A percentile compares a stretch with the other conserved stretches of the same genome.
Evolutionary conservation across 2,797 vertebrate genomes (phyloP).

Genomic region (Malurus leucopterus): DNA sequence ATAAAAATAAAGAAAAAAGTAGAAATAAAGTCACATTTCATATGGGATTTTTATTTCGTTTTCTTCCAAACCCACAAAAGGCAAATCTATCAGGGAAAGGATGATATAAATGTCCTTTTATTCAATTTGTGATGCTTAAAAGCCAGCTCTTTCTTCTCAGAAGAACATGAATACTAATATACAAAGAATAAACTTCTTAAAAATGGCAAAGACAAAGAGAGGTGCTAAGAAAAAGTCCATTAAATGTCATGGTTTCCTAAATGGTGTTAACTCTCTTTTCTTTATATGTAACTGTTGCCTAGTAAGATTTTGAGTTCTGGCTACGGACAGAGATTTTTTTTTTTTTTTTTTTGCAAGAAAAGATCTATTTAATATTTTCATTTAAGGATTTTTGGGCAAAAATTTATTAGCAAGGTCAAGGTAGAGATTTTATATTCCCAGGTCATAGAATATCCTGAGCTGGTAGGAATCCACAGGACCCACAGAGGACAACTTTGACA

Average conservation of each 20-base stretch:
- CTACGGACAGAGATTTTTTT: background rate
- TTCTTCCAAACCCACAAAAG: background rate
- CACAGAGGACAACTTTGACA: background rate
- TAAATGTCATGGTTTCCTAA: background rate
- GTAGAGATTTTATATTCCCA: background rate
- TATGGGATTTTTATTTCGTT: background rate
- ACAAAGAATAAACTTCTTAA: background rate
- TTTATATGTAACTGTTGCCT: background rate
- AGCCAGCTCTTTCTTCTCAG: background rate
- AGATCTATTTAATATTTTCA: background rate
- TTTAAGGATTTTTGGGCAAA: background rate
- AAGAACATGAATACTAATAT: background rate
- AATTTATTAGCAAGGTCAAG: background rate
- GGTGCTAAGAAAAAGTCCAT: background rate
- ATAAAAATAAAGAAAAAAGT: background rate
- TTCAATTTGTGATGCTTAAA: background rate
- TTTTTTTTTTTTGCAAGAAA: background rate
- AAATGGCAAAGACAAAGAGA: background rate
- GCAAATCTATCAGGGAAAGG: background rate
- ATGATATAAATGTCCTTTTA: background rate
- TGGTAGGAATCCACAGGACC: background rate
- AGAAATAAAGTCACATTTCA: background rate
- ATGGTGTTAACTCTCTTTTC: background rate
- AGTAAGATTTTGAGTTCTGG: background rate
- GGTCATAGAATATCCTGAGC: background rate